Evolutionary conservation across 1,140 invertebrate species (phyloP).

Genomic region (Colletes gigas): DNA sequence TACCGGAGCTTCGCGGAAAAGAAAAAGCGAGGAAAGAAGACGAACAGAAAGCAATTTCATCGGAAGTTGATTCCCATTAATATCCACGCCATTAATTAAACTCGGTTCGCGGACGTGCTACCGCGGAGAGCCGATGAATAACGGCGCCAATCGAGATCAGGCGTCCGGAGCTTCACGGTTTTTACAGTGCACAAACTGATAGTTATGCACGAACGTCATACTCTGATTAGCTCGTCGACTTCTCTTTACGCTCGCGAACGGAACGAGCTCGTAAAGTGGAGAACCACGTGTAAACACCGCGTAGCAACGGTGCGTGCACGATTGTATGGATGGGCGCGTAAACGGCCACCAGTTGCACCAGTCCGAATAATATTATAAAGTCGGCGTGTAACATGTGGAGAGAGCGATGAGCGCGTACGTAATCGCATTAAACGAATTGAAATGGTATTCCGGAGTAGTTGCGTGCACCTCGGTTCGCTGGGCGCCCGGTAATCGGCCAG

Average conservation of each 20-base stretch:
- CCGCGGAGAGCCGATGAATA: conserved; percentile 3
- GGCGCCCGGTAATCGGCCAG: conserved; percentile 34
- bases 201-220: conserved; percentile 56
- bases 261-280: not conserved
- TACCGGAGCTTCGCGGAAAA: no score
- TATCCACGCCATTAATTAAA: conserved; percentile 1
- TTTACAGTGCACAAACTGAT: conserved; percentile 3
- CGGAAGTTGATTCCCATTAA: conserved; percentile 18
- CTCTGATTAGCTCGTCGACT: conserved; percentile 62
- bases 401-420: conserved; percentile 48
- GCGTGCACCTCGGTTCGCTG: conserved; percentile 52
- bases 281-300: not conserved
- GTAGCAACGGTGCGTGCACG: conserved; percentile 9
- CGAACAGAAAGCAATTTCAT: not conserved
- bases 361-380: conserved; percentile 7
- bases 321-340: conserved; percentile 19
- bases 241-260: conserved; percentile 24
- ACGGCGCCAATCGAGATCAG: conserved; percentile 22
- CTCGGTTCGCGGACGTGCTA: no score
- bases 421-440: conserved; percentile 63
- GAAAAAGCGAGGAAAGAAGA: not conserved
- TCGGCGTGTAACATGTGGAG: conserved; percentile 11
- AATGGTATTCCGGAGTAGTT: conserved; percentile 61
- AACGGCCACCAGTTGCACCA: conserved; percentile 48
- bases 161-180: conserved; percentile 24